A percentile compares a stretch with the other conserved stretches of the same genome.
Evolutionary conservation across 2,113 vertebrate genomes (phyloP).

Genomic region (Podarcis raffonei): DNA sequence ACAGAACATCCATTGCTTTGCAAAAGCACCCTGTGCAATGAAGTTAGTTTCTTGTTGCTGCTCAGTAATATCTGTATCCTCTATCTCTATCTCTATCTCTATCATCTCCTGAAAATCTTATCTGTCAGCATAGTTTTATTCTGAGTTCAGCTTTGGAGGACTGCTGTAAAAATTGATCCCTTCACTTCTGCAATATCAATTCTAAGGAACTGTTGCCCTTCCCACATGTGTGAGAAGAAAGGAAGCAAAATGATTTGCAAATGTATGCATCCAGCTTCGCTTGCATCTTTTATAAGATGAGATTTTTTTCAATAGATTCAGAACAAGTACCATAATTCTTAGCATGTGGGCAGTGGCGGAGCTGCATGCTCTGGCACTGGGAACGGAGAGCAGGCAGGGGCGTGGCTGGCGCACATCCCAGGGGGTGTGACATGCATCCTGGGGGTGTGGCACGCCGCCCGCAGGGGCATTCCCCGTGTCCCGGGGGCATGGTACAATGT

Average conservation of each 20-base stretch:
- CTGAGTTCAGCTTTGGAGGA: conserved; percentile 10
- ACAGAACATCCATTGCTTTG: neutral
- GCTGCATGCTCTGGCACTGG: no score
- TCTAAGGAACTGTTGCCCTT: conserved; percentile 1
- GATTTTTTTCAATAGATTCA: conserved; percentile 6
- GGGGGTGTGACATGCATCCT: no score
- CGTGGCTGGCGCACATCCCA: no score
- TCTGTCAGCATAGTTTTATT: conserved; percentile 2
- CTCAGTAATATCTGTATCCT: neutral
- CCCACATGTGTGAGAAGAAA: neutral
- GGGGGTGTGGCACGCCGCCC: no score
- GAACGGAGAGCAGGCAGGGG: no score
- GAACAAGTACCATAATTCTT: neutral
- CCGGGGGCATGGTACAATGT: no score
- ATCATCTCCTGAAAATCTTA: neutral
- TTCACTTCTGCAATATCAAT: conserved; percentile 29
- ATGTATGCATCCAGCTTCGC: neutral
- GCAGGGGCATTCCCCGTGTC: no score
- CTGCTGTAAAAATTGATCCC: neutral
- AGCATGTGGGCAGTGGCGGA: neutral
- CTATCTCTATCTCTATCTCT: neutral
- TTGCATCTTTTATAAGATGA: neutral
- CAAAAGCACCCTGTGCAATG: neutral
- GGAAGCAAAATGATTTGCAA: conserved; percentile 10
- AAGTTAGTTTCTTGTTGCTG: neutral